Conservation (phyloP, 2,888 invertebrate species). For the Drosophila robusta region DNA sequence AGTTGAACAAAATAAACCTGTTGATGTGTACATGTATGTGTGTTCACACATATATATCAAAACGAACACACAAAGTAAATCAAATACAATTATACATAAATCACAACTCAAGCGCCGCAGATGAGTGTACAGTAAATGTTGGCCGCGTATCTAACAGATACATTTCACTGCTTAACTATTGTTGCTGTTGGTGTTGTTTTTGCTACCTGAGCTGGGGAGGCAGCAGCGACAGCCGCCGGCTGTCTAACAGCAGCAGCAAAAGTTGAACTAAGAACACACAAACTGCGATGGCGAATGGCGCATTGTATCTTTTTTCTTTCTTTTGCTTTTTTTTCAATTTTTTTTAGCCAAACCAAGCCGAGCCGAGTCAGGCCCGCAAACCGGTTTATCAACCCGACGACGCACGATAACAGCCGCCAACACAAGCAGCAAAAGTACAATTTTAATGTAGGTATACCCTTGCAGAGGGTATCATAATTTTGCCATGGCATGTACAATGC, state of each 20-base stretch:
- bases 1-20: constrained; percentile 57
- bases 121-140: constrained; percentile 63
- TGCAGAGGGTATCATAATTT: neutral
- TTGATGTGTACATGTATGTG: constrained; percentile 35
- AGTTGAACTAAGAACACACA: constrained; percentile 45
- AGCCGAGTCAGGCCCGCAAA: constrained; percentile 49
- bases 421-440: constrained; percentile 55
- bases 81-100: constrained; percentile 47
- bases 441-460: constrained; percentile 54
- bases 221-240: constrained; percentile 52
- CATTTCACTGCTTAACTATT: constrained; percentile 62
- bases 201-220: constrained; percentile 61
- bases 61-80: constrained; percentile 17
- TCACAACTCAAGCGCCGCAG: constrained; percentile 58
- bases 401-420: constrained; percentile 69
- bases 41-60: constrained; percentile 1
- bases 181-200: constrained; percentile 14
- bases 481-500: neutral
- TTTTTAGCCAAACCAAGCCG: constrained; percentile 37
- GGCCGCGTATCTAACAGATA: constrained; percentile 70
- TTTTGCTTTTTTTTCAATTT: constrained; percentile 7
- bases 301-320: constrained; percentile 40
- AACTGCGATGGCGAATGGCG: constrained; percentile 41
- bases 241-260: constrained; percentile 57
- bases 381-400: constrained; percentile 76